Evolutionary conservation across 2,888 invertebrate species (phyloP).

Genomic region (Acleris emargana): DNA sequence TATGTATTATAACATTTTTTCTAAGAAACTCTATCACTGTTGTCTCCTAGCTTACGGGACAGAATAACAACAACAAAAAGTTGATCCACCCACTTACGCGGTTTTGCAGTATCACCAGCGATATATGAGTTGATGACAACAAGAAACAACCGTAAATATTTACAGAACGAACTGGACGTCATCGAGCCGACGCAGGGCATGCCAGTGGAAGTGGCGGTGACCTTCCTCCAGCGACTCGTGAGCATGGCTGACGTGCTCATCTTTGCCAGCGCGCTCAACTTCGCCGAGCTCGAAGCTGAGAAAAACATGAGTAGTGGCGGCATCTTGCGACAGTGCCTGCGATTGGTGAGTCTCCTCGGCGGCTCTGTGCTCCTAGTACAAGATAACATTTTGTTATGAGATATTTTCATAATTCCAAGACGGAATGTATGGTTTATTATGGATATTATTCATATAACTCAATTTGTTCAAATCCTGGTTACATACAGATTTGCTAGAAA

Average conservation of each 20-base stretch:
- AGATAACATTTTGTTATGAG: conserved; percentile 3
- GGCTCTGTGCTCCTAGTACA: conserved; percentile 16
- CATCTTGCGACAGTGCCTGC: conserved; percentile 96
- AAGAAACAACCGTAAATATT: conserved; percentile 1
- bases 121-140: background rate
- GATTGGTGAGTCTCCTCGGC: conserved; percentile 87
- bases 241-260: conserved; percentile 99
- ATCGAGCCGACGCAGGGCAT: conserved; percentile 99
- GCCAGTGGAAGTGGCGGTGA: conserved; percentile 98
- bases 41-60: no score
- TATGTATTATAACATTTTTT: no score
- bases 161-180: conserved; percentile 98
- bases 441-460: no score
- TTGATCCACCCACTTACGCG: no score
- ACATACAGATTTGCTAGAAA: background rate
- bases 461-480: background rate
- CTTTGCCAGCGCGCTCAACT: conserved; percentile 98
- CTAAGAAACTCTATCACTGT: no score
- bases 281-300: conserved; percentile 98
- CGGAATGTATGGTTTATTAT: no score
- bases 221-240: conserved; percentile 98
- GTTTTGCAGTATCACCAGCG: no score
- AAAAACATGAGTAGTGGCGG: conserved; percentile 99
- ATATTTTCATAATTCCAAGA: conserved; percentile 5
- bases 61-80: no score